Percentiles rank a stretch among this genome's conserved stretches.
These are phyloP conservation scores for Coracias cyanogaster DNA, from an alignment of 2,797 vertebrate species.

Conservation along the genomic window DNA sequence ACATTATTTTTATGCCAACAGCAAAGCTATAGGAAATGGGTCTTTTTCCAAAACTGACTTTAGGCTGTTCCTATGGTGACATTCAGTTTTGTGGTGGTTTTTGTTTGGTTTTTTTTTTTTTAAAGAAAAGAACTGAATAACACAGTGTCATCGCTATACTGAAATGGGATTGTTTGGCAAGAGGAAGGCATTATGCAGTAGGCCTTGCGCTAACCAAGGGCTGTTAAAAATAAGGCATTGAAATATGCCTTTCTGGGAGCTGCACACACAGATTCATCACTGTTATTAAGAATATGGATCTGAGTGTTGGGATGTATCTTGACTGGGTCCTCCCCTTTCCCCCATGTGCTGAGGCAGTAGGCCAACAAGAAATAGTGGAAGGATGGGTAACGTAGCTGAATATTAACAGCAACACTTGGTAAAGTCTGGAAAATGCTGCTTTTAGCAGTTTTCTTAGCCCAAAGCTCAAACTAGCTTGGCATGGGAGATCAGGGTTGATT, in stretches of 20 bases:
- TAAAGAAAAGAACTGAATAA: conserved; percentile 7
- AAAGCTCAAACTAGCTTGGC: background rate
- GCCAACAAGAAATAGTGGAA: background rate
- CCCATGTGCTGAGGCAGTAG: background rate
- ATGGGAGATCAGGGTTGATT: background rate
- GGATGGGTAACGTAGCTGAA: background rate
- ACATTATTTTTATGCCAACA: conserved; percentile 53
- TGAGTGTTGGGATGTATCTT: background rate
- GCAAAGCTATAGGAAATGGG: conserved; percentile 38
- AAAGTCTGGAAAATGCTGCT: background rate
- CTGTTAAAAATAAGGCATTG: background rate
- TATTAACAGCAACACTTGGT: background rate
- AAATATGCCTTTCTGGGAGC: background rate
- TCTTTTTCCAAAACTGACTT: conserved; percentile 57
- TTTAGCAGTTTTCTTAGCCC: background rate
- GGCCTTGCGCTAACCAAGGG: background rate
- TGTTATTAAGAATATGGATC: background rate
- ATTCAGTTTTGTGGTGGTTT: background rate
- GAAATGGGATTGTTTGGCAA: conserved; percentile 14
- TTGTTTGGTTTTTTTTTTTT: too few relatives aligned
- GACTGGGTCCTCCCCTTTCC: background rate
- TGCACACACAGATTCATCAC: background rate
- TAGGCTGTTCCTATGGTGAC: conserved; percentile 55
- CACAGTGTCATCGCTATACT: background rate
- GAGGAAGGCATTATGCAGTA: background rate